Percentiles rank a stretch among this genome's conserved stretches.
Evolutionary conservation across 2,888 invertebrate genomes (phyloP).

Genomic region (Apoda limacodes): DNA sequence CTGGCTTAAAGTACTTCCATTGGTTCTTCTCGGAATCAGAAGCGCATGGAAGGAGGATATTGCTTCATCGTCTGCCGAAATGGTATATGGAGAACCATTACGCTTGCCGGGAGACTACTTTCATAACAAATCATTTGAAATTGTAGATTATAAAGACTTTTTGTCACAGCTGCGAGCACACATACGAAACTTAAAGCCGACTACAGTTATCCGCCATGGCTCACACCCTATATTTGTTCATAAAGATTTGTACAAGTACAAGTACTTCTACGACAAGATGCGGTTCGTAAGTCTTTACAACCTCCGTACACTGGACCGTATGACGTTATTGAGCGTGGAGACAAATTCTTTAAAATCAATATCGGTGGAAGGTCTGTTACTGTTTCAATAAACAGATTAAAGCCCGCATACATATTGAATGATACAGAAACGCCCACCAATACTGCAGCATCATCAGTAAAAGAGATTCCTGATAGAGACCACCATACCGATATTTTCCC

Average conservation of each 20-base stretch:
- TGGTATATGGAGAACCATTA: too few species aligned
- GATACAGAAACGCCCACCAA: background rate
- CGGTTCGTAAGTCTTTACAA: background rate
- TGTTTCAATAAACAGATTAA: slow-evolving; percentile 3
- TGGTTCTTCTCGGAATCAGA: slow-evolving; percentile 10
- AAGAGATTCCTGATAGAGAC: too few species aligned
- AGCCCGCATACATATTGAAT: slow-evolving; percentile 3
- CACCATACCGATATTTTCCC: background rate
- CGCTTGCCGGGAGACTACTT: background rate
- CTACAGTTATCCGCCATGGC: too few species aligned
- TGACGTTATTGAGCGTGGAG: slow-evolving; percentile 3
- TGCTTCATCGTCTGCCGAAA: slow-evolving; percentile 1
- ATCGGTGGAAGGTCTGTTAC: slow-evolving; percentile 1
- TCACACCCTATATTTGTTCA: too few species aligned
- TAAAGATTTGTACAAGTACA: too few species aligned
- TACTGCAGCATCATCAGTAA: too few species aligned
- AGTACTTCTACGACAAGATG: background rate
- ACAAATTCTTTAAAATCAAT: slow-evolving; percentile 1
- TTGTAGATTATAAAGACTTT: too few species aligned
- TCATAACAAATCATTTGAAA: too few species aligned
- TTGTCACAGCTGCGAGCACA: too few species aligned
- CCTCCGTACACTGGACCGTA: slow-evolving; percentile 6
- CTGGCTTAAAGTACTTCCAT: slow-evolving; percentile 7
- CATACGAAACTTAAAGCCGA: too few species aligned
- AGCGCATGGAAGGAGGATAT: slow-evolving; percentile 10